Evolutionary conservation across 92 coral and sea anemone species (phyloP).

Genomic region (Micromussa lordhowensis): DNA sequence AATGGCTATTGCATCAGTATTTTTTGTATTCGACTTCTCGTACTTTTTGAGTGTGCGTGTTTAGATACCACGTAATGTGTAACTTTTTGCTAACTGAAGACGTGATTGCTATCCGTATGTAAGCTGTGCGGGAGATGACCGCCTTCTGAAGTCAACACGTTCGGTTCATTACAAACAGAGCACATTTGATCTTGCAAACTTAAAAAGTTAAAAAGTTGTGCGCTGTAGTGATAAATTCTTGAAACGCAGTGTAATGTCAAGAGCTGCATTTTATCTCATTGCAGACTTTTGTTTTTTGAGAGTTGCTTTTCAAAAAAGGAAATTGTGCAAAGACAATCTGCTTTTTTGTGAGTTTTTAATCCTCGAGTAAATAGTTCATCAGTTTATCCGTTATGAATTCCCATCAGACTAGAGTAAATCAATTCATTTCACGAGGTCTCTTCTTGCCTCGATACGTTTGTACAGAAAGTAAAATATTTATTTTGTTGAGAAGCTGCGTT

Average conservation of each 20-base stretch:
- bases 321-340: not conserved
- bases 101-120: too few relatives aligned
- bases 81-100: too few relatives aligned
- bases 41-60: not conserved
- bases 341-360: not conserved
- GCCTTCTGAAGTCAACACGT: too few relatives aligned
- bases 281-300: not conserved
- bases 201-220: too few relatives aligned
- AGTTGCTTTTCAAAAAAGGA: too few relatives aligned
- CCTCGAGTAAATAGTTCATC: not conserved
- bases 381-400: not conserved
- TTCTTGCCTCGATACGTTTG: constrained; percentile 11
- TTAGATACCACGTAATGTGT: not conserved
- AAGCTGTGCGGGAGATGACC: too few relatives aligned
- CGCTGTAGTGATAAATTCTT: too few relatives aligned
- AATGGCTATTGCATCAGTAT: not conserved
- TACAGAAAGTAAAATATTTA: not conserved
- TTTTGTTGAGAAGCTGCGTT: not conserved
- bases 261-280: not conserved
- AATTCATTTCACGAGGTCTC: constrained; percentile 5
- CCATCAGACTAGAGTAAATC: not conserved
- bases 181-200: too few relatives aligned
- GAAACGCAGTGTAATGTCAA: not conserved
- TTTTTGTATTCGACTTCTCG: not conserved
- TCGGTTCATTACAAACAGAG: too few relatives aligned